Percentiles rank a stretch among this genome's conserved stretches.
Evolutionary conservation across 30 jellyfish, hydroid and myxozoan genomes (phyloP).

Genomic region (Aurelia sp.): DNA sequence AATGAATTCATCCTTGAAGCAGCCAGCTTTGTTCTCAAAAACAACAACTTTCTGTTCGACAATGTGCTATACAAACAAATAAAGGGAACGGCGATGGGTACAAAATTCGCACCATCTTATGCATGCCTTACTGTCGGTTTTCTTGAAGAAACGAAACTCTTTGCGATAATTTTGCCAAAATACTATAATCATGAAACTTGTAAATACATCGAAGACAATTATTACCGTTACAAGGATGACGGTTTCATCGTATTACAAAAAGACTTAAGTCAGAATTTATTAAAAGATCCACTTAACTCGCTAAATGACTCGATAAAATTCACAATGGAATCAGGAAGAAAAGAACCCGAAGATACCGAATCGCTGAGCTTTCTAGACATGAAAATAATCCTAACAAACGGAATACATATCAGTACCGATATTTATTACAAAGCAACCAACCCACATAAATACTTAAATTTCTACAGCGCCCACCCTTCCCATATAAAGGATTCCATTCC

Average conservation of each 20-base stretch:
- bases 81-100: slow-evolving; percentile 23
- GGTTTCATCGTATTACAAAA: not conserved
- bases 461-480: slow-evolving; percentile 7
- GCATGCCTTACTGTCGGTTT: slow-evolving; percentile 4
- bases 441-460: slow-evolving; percentile 14
- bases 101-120: slow-evolving; percentile 20
- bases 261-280: not conserved
- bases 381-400: not conserved
- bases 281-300: not conserved
- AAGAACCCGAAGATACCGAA: not conserved
- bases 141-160: slow-evolving; percentile 21
- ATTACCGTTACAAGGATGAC: slow-evolving; percentile 2
- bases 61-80: not conserved
- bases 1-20: slow-evolving; percentile 8
- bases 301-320: not conserved
- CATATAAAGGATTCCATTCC: slow-evolving; percentile 3
- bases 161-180: not conserved
- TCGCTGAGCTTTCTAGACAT: not conserved
- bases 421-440: slow-evolving; percentile 6
- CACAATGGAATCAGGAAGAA: slow-evolving; percentile 1
- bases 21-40: not conserved
- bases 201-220: not conserved
- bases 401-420: not conserved
- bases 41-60: slow-evolving; percentile 1
- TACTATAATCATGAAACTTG: not conserved